phyloP scores from a whole-genome alignment of 2,113 vertebrate genomes.

The Lutjanus erythropterus region DNA sequence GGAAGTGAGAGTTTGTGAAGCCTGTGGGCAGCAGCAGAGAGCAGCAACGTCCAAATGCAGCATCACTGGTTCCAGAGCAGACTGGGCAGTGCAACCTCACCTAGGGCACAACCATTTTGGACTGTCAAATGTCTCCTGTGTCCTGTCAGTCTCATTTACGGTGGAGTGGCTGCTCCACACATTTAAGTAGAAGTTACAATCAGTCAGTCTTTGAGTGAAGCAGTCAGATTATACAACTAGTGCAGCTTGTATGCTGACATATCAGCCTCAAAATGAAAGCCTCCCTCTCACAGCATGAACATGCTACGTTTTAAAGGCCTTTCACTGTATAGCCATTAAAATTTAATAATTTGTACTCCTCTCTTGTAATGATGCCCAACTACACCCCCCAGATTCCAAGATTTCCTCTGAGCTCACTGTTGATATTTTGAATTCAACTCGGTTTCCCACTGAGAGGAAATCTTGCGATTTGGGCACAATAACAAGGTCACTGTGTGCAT shows the following conservation, averaged over 20 bases:
- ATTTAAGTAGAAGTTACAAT: constrained; percentile 14
- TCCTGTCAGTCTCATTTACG: constrained; percentile 41
- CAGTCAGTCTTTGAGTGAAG: constrained; percentile 1
- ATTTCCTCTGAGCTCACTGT: neutral
- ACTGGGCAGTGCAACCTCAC: constrained; percentile 13
- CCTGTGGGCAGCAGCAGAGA: constrained; percentile 54
- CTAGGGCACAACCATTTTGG: constrained; percentile 24
- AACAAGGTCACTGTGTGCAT: constrained; percentile 6
- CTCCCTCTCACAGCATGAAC: neutral
- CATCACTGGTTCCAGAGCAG: constrained; percentile 24
- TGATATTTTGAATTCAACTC: constrained; percentile 11
- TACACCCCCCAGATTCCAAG: neutral
- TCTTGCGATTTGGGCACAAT: neutral
- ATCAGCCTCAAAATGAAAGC: neutral
- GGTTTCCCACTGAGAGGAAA: neutral
- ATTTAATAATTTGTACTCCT: constrained; percentile 6
- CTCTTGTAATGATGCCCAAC: neutral
- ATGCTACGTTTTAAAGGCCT: neutral
- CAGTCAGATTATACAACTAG: neutral
- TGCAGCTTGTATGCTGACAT: neutral
- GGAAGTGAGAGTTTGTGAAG: constrained; percentile 47
- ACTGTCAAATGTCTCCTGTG: constrained; percentile 37
- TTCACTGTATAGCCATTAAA: neutral
- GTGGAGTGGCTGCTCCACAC: constrained; percentile 8
- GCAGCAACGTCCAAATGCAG: constrained; percentile 50